Conservation (phyloP, 2,113 vertebrate species). For the Urocitellus parryii region DNA sequence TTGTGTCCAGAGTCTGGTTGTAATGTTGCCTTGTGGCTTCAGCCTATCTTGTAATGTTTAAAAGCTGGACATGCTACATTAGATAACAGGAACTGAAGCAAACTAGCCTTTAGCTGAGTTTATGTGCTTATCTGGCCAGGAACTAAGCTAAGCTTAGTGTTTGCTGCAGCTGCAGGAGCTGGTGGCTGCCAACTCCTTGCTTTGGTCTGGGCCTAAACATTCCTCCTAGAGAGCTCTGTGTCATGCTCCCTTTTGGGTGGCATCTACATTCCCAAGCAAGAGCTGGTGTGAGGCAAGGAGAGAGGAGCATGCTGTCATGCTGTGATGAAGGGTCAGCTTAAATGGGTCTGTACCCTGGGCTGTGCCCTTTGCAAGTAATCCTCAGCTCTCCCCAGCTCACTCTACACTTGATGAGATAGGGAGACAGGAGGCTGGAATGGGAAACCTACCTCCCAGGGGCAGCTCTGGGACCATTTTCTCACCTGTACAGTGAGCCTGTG, state of each 20-base stretch:
- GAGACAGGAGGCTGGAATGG: too few species aligned
- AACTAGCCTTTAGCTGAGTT: not conserved
- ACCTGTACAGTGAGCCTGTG: not conserved
- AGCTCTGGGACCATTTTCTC: not conserved
- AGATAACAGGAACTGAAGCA: not conserved
- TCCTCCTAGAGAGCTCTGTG: not conserved
- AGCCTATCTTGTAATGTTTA: not conserved
- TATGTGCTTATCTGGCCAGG: not conserved
- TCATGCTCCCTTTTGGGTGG: not conserved
- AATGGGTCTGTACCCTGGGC: too few species aligned
- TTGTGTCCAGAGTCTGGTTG: too few species aligned
- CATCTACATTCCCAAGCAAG: not conserved
- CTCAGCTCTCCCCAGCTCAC: not conserved
- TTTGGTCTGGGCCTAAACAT: not conserved
- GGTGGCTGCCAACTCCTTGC: not conserved
- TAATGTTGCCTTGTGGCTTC: not conserved
- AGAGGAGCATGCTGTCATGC: too few species aligned
- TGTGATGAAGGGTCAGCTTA: too few species aligned
- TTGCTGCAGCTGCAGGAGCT: not conserved
- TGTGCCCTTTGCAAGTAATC: not conserved
- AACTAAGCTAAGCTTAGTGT: too few species aligned
- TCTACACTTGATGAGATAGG: not conserved
- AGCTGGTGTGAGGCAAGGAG: too few species aligned
- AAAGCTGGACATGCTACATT: not conserved
- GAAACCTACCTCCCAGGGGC: not conserved